Conservation (phyloP, 2,888 invertebrate genomes). For the Phymatocera aterrima region DNA sequence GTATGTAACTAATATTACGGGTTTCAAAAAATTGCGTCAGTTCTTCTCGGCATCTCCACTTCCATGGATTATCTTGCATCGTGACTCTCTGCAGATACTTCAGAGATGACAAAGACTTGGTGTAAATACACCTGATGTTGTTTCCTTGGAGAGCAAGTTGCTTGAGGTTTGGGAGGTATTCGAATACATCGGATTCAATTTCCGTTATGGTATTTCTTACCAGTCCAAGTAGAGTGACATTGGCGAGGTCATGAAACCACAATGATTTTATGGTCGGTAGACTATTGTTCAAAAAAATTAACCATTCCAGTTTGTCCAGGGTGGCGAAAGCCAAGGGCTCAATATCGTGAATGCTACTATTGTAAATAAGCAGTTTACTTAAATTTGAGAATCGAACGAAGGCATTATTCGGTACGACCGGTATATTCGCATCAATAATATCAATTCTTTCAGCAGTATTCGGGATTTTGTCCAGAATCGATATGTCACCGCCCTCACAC, state of each 20-base stretch:
- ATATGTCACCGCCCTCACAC: slow-evolving; percentile 60
- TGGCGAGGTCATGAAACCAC: slow-evolving; percentile 56
- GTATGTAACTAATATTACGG: slow-evolving; percentile 10
- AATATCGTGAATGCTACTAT: slow-evolving; percentile 58
- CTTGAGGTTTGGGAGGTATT: slow-evolving; percentile 53
- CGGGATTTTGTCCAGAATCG: slow-evolving; percentile 56
- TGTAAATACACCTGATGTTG: slow-evolving; percentile 62
- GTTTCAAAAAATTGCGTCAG: slow-evolving; percentile 61
- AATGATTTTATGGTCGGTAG: slow-evolving; percentile 54
- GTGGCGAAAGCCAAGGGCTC: slow-evolving; percentile 58
- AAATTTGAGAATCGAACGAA: slow-evolving; percentile 57
- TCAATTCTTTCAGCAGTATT: slow-evolving; percentile 58
- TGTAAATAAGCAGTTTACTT: slow-evolving; percentile 57
- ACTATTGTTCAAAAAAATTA: slow-evolving; percentile 62
- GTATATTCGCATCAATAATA: slow-evolving; percentile 59
- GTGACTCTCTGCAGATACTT: slow-evolving; percentile 58
- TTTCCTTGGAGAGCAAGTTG: slow-evolving; percentile 64
- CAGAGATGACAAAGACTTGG: slow-evolving; percentile 60
- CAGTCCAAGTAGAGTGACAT: slow-evolving; percentile 58
- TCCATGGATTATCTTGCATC: slow-evolving; percentile 63
- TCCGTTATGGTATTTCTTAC: slow-evolving; percentile 62
- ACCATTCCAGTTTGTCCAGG: slow-evolving; percentile 53
- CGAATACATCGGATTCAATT: slow-evolving; percentile 60
- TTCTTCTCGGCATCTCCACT: slow-evolving; percentile 65
- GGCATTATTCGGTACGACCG: slow-evolving; percentile 52